Evolutionary conservation across 2,888 invertebrate genomes (phyloP).

Genomic region (Coenonympha arcania): DNA sequence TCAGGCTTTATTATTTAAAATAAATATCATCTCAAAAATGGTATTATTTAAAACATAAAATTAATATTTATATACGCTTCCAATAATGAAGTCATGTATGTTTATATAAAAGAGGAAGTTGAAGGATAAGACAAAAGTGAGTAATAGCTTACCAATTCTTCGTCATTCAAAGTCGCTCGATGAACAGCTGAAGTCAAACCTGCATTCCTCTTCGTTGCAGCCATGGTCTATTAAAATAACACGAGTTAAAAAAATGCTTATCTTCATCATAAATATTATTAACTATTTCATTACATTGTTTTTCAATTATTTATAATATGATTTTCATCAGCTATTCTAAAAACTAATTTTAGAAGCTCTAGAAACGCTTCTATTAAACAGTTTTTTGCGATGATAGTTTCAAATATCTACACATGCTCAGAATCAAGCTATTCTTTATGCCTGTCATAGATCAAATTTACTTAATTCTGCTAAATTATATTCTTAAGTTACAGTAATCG

Average conservation of each 20-base stretch:
- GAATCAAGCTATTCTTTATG: constrained; percentile 22
- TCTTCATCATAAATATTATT: too few species aligned
- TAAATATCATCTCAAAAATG: background rate
- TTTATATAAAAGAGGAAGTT: too few species aligned
- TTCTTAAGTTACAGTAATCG: background rate
- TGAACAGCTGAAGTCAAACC: constrained; percentile 98
- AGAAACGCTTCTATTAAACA: too few species aligned
- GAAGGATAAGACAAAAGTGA: background rate
- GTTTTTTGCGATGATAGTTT: background rate
- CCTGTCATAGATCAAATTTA: constrained; percentile 6
- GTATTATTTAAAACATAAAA: too few species aligned
- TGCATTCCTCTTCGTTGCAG: constrained; percentile 97
- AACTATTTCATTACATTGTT: background rate
- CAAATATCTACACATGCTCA: constrained; percentile 23
- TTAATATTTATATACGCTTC: too few species aligned
- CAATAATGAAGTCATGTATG: too few species aligned
- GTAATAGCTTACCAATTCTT: constrained; percentile 90
- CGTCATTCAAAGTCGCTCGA: constrained; percentile 97
- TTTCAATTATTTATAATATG: background rate
- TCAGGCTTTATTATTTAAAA: background rate
- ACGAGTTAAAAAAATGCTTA: background rate
- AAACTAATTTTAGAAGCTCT: too few species aligned
- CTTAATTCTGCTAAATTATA: background rate
- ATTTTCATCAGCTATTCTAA: too few species aligned
- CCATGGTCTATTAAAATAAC: constrained; percentile 88